Evolutionary conservation across 1,140 invertebrate genomes (phyloP), one percentile per base, ranked within the genome.

Genomic region (Saxidomus purpurata): DNA sequence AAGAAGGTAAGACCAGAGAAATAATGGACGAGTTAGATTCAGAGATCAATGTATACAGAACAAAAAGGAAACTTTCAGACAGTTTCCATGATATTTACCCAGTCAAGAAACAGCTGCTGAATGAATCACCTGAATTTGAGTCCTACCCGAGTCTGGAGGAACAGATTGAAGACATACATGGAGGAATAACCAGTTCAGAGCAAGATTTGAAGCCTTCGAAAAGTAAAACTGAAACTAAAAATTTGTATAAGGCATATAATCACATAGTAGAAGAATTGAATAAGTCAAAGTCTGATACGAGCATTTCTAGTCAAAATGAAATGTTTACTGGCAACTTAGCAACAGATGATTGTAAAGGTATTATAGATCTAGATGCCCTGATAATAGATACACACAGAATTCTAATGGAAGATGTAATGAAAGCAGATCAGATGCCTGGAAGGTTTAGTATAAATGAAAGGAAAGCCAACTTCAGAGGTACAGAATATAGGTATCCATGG

Each of bases 141-240:
- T 0, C 0, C 22, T 4, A 47, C 0, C 0, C 38, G 28, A 28
- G 38, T 47, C 36, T 76, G 0, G 71, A 76, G 3, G 0, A 8
- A 1, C 0, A 76, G 13, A 17, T 43, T 49, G n/a, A 11, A 13
- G 47, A 77, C 22, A 25, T 22, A 25, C 74, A 49, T 47, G n/a
- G 15, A 17, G 19, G 31, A 25, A 43, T 49, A 15, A 8, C 47
- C 9, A 3, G 15, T 55, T 55, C 52, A 28, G 25, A 47, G 0
- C 8, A n/a, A 19, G 19, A 6, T 22, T 15, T 15, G 31, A 79
- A 8, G 49, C 28, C 28, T 22, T 22, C 19, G 11, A 82, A 82
- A 43, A 63, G 40, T 38, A n/a, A n/a, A 38, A 25, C 6, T n/a
- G 80, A 82, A 40, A 84, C 82, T n/a, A 49, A 31, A 49, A 84